These are phyloP conservation scores for Mythimna ferrago DNA, from an alignment of 2,888 invertebrate genomes.

Conservation along the genomic window DNA sequence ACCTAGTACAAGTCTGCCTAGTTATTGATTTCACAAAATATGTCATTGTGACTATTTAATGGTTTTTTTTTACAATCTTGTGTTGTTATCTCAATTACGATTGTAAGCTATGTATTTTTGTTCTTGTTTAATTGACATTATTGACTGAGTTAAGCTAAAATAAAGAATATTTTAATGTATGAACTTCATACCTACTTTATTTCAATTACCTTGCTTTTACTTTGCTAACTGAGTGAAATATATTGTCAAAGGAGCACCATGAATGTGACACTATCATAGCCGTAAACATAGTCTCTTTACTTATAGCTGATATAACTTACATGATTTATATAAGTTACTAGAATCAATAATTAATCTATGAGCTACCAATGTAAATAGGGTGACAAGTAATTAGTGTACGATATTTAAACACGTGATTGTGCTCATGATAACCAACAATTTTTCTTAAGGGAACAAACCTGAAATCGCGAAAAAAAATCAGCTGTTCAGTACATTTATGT, in stretches of 20 bases:
- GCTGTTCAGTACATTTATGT: too few species aligned
- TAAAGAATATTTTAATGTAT: neutral
- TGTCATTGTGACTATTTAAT: neutral
- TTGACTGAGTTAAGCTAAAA: neutral
- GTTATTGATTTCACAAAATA: neutral
- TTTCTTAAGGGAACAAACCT: too few species aligned
- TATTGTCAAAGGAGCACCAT: neutral
- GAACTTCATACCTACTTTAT: neutral
- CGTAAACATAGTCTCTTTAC: neutral
- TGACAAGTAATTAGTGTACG: too few species aligned
- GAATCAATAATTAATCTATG: neutral
- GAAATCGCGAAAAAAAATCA: too few species aligned
- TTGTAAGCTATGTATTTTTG: neutral
- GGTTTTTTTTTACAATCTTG: too few species aligned
- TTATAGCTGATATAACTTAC: neutral
- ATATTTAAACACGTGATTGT: too few species aligned
- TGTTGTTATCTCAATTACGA: neutral
- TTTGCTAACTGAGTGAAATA: too few species aligned
- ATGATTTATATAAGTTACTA: too few species aligned
- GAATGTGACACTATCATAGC: neutral
- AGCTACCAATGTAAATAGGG: too few species aligned
- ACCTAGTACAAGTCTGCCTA: neutral
- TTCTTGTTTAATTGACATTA: neutral
- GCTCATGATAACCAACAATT: too few species aligned
- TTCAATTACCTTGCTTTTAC: neutral